Base-by-base conservation (phyloP, 2,113 vertebrate species). In the Scortum barcoo region DNA sequence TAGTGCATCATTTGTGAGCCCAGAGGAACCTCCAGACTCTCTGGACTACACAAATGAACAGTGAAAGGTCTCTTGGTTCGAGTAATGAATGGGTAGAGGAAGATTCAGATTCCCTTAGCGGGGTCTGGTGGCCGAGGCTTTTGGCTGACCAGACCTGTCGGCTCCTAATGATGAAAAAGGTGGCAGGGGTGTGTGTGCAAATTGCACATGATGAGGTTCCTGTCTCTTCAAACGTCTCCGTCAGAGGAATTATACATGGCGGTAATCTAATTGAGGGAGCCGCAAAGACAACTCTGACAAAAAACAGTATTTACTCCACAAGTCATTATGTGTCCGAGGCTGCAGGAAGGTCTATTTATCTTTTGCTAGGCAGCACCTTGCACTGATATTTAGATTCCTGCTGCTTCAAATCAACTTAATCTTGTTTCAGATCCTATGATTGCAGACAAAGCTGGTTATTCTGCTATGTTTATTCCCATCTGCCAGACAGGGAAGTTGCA, bases 121-220 rank as follows among this genome's bases (percentile, higher is more conserved):
- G 36, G 8, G 9, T 72, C 76, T 89, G 63, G 76, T 44, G 13
- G 60, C 70, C 0, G 24, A 77, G 53, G 65, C 82, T 70, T 75
- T 69, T 51, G 68, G 63, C 70, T 70, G 50, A 78, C 68, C 82
- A 75, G 80, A 81, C 76, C 83, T 88, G 89, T 75, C 28, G 50
- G 67, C 85, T 79, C 78, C 85, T 92, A 93, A 93, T 88, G 87
- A 93, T 91, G 88, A 91, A 85, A 86, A 93, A 91, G 75, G 88
- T 92, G 88, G 83, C 88, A 87, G 83, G 65, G 81, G 81, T 83
- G 78, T 68, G 81, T 44, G 73, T 67, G 63, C 82, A 94, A 92
- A 94, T 92, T 92, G 91, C 78, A 80, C 81, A 92, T 93, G 86
- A 95, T 94, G 83, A 88, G 89, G 72, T 80, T 90, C 83, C 78